phyloP scores from a whole-genome alignment of 2,888 invertebrate genomes.

The Pecten maximus region DNA sequence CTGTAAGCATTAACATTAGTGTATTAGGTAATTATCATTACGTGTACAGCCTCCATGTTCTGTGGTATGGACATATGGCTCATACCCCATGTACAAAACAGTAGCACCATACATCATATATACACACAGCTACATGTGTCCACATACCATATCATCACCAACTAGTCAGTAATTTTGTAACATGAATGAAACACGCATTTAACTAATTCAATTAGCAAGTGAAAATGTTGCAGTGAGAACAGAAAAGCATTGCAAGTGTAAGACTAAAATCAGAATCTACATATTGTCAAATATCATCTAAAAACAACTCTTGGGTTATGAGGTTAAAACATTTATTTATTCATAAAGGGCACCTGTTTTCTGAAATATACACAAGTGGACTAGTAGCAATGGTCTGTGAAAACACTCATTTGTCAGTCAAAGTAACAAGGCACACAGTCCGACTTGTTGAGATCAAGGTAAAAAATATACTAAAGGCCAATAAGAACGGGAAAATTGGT shows the following conservation, averaged over 20 bases:
- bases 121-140: too few species aligned
- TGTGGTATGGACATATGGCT: neutral
- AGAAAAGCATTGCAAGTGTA: neutral
- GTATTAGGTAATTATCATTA: neutral
- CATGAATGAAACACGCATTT: slow-evolving; percentile 2
- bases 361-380: neutral
- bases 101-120: too few species aligned
- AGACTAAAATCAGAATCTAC: neutral
- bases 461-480: neutral
- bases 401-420: neutral
- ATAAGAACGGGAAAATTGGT: neutral
- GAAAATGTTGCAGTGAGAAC: neutral
- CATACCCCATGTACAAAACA: too few species aligned
- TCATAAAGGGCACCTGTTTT: neutral
- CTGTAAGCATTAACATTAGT: neutral
- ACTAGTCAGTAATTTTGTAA: neutral
- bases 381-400: neutral
- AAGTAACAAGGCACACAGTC: neutral
- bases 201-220: neutral
- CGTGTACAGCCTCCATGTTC: neutral
- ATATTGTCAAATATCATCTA: too few species aligned
- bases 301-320: neutral
- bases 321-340: neutral
- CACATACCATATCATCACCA: neutral
- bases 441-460: neutral